Percentiles rank a stretch among this genome's conserved stretches.
These are phyloP conservation scores for Cyclura pinguis DNA, from an alignment of 2,797 vertebrate genomes.

Conservation along the genomic window DNA sequence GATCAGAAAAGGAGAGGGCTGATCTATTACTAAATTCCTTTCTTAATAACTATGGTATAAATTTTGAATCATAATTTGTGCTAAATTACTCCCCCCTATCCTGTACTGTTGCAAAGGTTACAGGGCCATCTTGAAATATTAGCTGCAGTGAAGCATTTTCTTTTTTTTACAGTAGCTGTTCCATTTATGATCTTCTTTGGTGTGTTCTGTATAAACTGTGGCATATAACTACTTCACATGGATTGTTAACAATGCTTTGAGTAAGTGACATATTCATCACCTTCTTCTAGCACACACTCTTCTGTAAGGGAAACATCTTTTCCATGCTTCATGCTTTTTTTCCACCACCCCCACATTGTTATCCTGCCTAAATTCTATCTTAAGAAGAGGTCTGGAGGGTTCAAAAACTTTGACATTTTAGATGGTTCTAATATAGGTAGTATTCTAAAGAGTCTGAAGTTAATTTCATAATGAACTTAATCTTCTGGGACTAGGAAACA, in stretches of 20 bases:
- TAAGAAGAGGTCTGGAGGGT: neutral
- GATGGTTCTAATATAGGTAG: neutral
- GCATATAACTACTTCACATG: neutral
- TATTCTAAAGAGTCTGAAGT: neutral
- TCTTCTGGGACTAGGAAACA: neutral
- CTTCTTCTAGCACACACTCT: neutral
- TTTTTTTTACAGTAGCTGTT: neutral
- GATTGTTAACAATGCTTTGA: neutral
- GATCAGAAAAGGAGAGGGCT: neutral
- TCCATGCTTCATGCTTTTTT: neutral
- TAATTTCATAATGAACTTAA: neutral
- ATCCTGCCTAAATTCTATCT: neutral
- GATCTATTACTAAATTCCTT: neutral
- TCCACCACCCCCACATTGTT: too few relatives aligned
- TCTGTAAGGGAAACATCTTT: neutral
- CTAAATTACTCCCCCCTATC: neutral
- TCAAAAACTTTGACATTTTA: neutral
- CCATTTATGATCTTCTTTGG: neutral
- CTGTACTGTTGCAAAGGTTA: constrained; percentile 3
- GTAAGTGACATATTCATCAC: neutral
- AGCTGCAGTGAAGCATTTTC: neutral
- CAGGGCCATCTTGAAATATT: neutral
- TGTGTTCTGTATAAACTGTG: neutral
- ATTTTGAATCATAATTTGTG: constrained; percentile 5
- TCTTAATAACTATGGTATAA: neutral